phyloP scores from a whole-genome alignment of 2,888 invertebrate genomes.

The Rhamphomyia laevipes region DNA sequence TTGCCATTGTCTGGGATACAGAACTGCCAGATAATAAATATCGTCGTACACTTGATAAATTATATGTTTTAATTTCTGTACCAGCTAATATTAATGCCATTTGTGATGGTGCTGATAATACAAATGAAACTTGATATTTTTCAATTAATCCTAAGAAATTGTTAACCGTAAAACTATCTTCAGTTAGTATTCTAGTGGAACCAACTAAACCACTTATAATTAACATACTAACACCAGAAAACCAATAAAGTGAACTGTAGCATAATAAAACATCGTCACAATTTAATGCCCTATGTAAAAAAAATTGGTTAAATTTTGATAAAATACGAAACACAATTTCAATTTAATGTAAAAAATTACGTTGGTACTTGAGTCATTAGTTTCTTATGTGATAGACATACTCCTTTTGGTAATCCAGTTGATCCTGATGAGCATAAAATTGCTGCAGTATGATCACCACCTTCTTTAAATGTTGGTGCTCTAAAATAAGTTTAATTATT shows the following conservation, averaged over 20 bases:
- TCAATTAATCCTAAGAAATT: constrained; percentile 24
- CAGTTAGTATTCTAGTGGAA: constrained; percentile 28
- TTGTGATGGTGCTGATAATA: constrained; percentile 25
- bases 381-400: constrained; percentile 23
- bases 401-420: constrained; percentile 28
- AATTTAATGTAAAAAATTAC: background rate
- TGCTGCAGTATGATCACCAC: constrained; percentile 26
- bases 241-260: constrained; percentile 30
- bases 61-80: constrained; percentile 18
- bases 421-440: constrained; percentile 32
- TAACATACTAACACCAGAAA: constrained; percentile 19
- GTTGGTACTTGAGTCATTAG: constrained; percentile 3
- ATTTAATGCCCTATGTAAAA: background rate
- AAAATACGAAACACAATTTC: too few species aligned
- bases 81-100: constrained; percentile 21
- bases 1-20: constrained; percentile 18
- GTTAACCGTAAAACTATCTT: constrained; percentile 24
- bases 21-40: constrained; percentile 26
- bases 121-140: constrained; percentile 25
- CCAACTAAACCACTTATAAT: constrained; percentile 22
- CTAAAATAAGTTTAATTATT: constrained; percentile 12
- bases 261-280: constrained; percentile 25
- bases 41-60: constrained; percentile 20
- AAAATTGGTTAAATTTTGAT: too few species aligned
- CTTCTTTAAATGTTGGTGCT: constrained; percentile 17